phyloP scores from a whole-genome alignment of 2,113 vertebrate genomes.

The Pterophyllum scalare region DNA sequence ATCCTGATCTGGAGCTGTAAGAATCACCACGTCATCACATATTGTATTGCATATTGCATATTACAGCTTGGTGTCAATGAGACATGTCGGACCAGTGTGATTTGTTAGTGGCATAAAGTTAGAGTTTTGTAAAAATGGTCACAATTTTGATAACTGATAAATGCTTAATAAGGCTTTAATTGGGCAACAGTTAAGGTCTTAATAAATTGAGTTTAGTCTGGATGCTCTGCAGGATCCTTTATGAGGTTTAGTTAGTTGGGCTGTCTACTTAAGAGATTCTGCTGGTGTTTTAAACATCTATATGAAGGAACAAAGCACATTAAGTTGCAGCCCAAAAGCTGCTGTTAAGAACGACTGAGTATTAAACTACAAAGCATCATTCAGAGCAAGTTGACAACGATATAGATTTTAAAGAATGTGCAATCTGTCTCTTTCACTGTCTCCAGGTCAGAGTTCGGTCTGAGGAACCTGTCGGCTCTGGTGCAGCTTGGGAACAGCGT shows the following conservation, averaged over 20 bases:
- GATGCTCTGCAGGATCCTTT: background rate
- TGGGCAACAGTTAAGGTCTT: too few species aligned
- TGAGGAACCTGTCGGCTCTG: slow-evolving; percentile 80
- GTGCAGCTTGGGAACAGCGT: slow-evolving; percentile 70
- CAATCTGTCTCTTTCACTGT: background rate
- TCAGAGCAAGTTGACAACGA: background rate
- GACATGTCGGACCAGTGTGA: too few species aligned
- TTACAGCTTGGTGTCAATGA: too few species aligned
- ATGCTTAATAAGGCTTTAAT: too few species aligned
- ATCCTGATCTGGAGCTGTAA: slow-evolving; percentile 82
- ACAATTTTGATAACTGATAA: background rate
- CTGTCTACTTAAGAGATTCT: too few species aligned
- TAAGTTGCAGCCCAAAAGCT: background rate
- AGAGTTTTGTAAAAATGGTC: too few species aligned
- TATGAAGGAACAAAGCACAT: background rate
- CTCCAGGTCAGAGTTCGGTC: slow-evolving; percentile 75
- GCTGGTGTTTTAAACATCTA: background rate
- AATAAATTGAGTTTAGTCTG: too few species aligned
- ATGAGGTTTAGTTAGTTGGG: background rate
- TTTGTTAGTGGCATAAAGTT: too few species aligned
- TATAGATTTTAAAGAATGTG: background rate
- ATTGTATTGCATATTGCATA: background rate
- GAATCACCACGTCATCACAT: slow-evolving; percentile 7
- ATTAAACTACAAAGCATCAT: background rate
- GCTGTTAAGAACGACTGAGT: background rate